These are phyloP conservation scores for Picus viridis DNA, from an alignment of 2,797 vertebrate species.

Conservation along the genomic window DNA sequence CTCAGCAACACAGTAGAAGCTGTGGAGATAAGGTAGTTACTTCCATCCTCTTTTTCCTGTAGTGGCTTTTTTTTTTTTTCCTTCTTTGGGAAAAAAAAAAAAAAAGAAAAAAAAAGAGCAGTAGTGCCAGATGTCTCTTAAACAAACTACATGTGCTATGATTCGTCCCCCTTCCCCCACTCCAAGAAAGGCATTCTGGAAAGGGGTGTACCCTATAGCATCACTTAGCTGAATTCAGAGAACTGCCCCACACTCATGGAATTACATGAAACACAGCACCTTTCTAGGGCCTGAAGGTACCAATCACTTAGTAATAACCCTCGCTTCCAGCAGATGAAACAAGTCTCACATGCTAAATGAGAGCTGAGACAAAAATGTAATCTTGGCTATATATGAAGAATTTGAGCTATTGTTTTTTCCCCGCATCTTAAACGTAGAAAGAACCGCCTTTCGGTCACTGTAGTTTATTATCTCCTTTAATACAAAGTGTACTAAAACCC, in stretches of 20 bases:
- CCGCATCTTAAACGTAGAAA: neutral
- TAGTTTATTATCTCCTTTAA: neutral
- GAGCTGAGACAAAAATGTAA: neutral
- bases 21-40: neutral
- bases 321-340: neutral
- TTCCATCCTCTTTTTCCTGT: neutral
- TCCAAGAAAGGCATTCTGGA: neutral
- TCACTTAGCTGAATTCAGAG: neutral
- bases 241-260: neutral
- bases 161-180: constrained; percentile 32
- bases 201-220: neutral
- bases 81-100: neutral
- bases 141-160: constrained; percentile 35
- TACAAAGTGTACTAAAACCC: neutral
- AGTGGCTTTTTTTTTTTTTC: too few species aligned
- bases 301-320: accelerated
- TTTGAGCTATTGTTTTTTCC: neutral
- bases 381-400: neutral
- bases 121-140: constrained; percentile 48
- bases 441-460: neutral
- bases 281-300: neutral
- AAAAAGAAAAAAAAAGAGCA: neutral
- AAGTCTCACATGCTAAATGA: neutral
- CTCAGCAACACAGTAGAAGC: neutral
- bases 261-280: accelerated